Base-by-base conservation (phyloP, 2,113 vertebrate genomes). In the Hyperoodon ampullatus region DNA sequence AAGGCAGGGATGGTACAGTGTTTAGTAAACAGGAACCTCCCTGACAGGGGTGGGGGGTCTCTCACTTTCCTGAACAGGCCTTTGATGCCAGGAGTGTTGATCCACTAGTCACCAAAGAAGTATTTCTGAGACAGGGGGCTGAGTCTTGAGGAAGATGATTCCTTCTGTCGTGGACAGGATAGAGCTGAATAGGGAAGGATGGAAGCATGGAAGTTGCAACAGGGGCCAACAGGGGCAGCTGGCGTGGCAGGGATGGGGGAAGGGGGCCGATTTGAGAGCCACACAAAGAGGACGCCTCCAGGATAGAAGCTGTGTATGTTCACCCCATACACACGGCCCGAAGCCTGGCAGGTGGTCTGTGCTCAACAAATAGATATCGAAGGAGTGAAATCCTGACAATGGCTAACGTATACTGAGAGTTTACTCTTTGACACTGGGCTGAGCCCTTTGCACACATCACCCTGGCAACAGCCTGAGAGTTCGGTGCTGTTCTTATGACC, bases 171-270 rank as follows among this genome's bases (percentile, higher is more conserved):
- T 30, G 63, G 18, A 13, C 13, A 60, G 39, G 28, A 13, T 5
- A n/a, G 47, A 35, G 81, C 33, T 35, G 16, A 42, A 7, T 1
- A 42, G n/a, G 35, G 63, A 75, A 33, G 28, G 60, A 39, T 2
- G 19, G 47, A 9, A 39, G 23, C 33, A 0, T 3, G 8, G 12
- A n/a, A 50, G 28, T 39, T 5, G 1, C 24, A 3, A 8, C 44
- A 15, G 30, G 28, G 85, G 28, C 2, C 1, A 2, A 18, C 35
- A 23, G 26, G 61, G n/a, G 18, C 13, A 16, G 33, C 10, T 10
- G 77, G 65, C 14, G 0, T 15, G 28, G 19, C 3, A 1, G 28
- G 8, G 0, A 6, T 5, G 19, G 35, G 3, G 39, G 7, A 28
- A 71, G 28, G 15, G 21, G 58, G 84, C 58, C 5, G 13, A 28